Base-by-base conservation (phyloP, 30 jellyfish, hydroid and myxozoan species). In the Euphysa ruthae region DNA sequence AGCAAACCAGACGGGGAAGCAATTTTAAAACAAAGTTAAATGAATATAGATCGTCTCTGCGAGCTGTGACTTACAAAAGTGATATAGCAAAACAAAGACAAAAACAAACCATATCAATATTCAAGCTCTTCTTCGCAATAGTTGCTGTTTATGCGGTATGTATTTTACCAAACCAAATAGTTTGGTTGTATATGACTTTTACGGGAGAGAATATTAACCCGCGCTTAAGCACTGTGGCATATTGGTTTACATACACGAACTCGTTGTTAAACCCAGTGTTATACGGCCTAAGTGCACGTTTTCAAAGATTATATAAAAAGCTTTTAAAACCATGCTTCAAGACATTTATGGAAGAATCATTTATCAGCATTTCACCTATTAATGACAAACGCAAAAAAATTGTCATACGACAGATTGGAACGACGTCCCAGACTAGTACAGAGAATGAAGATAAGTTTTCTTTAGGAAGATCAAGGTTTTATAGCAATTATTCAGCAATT, bases 231-330 rank as follows among this genome's bases (percentile, higher is more conserved):
- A 26, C 34, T 3, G 35, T 58, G 14, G 78, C 69, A 7, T 77
- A 33, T 56, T 77, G 66, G 88, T 14, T 77, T 15, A 77, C 92
- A 6, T 77, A 77, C 32, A 56, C 88, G 6, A 77, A 77, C 81
- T 68, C 90, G 10, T 70, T 77, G 10, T 19, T 77, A 22, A 77
- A 77, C 34, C 92, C 92, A 31, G 35, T 80, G 13, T 61, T 77
- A 5, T 77, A 77, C 58, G 92, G 92, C 44, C 24, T 68, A 43
- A 44, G 49, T 38, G 49, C 62, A 27, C 25, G 76, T 21, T 68
- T 68, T 46, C 60, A 29, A 46, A 46, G 23, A 29, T 46, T 46
- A n/a, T 46, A 46, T 10, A 46, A 46, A 46, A 10, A 2, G 2
- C 10, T 46, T 5, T 46, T 46, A n/a, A 46, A 10, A 8, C 8